Percentiles rank a stretch among this genome's conserved stretches.
These are phyloP conservation scores for Nyctalus aviator DNA, from an alignment of 2,797 vertebrate genomes.

Conservation along the genomic window DNA sequence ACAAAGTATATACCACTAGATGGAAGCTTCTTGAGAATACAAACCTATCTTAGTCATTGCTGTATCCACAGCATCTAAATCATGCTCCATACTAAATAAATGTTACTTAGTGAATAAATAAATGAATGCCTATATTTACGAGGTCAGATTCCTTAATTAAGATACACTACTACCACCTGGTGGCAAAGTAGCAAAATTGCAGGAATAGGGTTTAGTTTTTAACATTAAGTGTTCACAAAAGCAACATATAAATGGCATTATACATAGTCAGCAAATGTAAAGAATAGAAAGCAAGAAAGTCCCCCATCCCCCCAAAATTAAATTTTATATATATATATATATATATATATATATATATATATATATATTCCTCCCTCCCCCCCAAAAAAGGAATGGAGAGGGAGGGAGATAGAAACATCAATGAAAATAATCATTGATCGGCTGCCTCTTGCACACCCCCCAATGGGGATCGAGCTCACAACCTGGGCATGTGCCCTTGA, in stretches of 20 bases:
- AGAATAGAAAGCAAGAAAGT: neutral
- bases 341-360: too few species aligned
- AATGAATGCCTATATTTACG: neutral
- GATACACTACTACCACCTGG: slow-evolving; percentile 66
- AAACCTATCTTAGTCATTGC: neutral
- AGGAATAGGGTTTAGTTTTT: slow-evolving; percentile 42
- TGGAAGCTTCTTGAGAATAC: neutral
- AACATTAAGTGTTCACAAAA: neutral
- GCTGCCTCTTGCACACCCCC: too few species aligned
- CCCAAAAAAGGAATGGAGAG: too few species aligned
- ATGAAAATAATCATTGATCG: too few species aligned
- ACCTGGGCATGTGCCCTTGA: too few species aligned
- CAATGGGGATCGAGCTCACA: too few species aligned
- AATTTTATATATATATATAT: too few species aligned
- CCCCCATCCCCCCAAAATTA: neutral
- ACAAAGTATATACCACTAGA: neutral
- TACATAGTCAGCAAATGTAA: neutral
- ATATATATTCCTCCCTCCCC: too few species aligned
- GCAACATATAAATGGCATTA: neutral
- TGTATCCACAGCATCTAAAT: neutral
- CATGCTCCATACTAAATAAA: neutral
- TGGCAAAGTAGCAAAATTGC: slow-evolving; percentile 63
- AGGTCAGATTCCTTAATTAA: neutral
- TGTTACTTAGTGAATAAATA: neutral
- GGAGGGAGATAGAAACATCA: too few species aligned